Evolutionary conservation across 2,888 invertebrate genomes (phyloP).

Genomic region (Hydrotaea cyrtoneurina): DNA sequence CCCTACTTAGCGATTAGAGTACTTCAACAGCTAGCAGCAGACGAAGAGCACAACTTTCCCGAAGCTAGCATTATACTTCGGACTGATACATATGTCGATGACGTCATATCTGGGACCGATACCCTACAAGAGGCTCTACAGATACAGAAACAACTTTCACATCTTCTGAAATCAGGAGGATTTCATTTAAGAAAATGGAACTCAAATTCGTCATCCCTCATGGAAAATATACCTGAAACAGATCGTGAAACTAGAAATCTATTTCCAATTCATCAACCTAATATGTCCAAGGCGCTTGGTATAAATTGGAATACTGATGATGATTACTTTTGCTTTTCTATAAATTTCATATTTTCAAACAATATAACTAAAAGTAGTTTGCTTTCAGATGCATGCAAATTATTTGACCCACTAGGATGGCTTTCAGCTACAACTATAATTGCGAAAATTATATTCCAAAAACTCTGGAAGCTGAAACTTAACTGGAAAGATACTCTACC

Average conservation of each 20-base stretch:
- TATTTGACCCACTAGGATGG: slow-evolving; percentile 66
- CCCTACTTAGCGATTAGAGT: slow-evolving; percentile 48
- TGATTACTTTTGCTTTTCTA: slow-evolving; percentile 43
- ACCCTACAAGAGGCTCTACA: slow-evolving; percentile 21
- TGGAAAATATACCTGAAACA: slow-evolving; percentile 13
- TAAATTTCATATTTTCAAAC: slow-evolving; percentile 30
- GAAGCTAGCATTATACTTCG: slow-evolving; percentile 17
- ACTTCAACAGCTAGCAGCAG: slow-evolving; percentile 42
- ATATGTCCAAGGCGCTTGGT: slow-evolving; percentile 36
- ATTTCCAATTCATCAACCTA: slow-evolving; percentile 10
- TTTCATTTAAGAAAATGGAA: slow-evolving; percentile 58
- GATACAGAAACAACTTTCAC: slow-evolving; percentile 31
- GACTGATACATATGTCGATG: slow-evolving; percentile 44
- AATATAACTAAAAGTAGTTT: slow-evolving; percentile 40
- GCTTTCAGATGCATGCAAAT: slow-evolving; percentile 55
- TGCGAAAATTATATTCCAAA: slow-evolving; percentile 63
- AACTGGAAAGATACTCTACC: slow-evolving; percentile 60
- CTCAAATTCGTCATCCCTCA: slow-evolving; percentile 20
- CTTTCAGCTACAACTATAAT: slow-evolving; percentile 55
- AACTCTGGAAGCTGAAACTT: slow-evolving; percentile 54
- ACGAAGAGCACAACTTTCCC: slow-evolving; percentile 15
- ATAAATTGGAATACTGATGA: slow-evolving; percentile 42
- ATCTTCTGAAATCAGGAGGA: slow-evolving; percentile 42
- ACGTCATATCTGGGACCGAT: slow-evolving; percentile 53
- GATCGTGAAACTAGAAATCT: slow-evolving; percentile 18